These are phyloP conservation scores for Campylomormyrus numenius DNA, from an alignment of 2,113 vertebrate genomes.

Conservation along the genomic window DNA sequence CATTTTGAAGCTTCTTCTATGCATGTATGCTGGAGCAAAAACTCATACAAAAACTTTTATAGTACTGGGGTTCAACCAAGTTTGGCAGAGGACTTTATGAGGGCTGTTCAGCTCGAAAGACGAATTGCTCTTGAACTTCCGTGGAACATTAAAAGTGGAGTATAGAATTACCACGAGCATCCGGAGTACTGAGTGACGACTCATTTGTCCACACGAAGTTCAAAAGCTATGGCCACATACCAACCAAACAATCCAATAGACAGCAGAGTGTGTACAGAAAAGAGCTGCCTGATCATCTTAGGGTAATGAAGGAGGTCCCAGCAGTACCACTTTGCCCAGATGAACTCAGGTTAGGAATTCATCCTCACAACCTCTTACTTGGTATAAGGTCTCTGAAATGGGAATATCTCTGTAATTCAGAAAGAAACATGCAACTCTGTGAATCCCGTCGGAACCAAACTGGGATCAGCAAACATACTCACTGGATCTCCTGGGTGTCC, in stretches of 20 bases:
- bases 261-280: background rate
- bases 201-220: background rate
- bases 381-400: background rate
- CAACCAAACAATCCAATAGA: background rate
- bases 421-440: background rate
- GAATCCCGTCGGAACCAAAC: background rate
- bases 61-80: background rate
- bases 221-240: background rate
- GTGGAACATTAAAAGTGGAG: conserved; percentile 17
- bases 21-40: background rate
- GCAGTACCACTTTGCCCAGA: background rate
- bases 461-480: conserved; percentile 45
- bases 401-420: background rate
- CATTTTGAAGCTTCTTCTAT: background rate
- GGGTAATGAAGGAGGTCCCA: background rate
- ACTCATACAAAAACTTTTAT: background rate
- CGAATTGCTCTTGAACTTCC: conserved; percentile 16
- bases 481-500: conserved; percentile 92
- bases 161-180: conserved; percentile 6
- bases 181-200: background rate
- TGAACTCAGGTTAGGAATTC: background rate
- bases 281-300: background rate
- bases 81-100: conserved; percentile 18
- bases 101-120: background rate
- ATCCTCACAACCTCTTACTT: background rate